Evolutionary conservation across 2,113 vertebrate genomes (phyloP), one percentile per base, ranked within the genome.

Genomic region (Myocastor coypus): DNA sequence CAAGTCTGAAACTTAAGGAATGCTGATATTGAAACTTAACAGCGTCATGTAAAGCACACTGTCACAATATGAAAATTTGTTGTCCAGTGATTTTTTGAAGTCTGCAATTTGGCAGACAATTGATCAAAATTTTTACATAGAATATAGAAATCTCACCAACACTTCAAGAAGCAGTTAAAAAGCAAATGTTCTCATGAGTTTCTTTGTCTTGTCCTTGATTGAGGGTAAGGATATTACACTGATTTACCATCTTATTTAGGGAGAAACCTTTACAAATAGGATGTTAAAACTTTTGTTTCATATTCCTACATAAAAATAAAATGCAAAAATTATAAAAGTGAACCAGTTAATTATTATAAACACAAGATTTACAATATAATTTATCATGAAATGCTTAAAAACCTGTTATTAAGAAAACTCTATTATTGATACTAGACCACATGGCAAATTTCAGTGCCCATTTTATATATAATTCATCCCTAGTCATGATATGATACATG

Each of bases 401-500:
- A 37, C 20, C 0, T 34, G 8, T 92, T 57, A 57, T 57, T 57
- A 19, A 55, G 2, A 55, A 57, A 57, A 57, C 16, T 57, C 0
- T 30, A 14, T 94, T 80, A 73, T n/a, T 93, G 59, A 52, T 84
- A 71, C 20, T n/a, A 5, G 68, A 32, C 22, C 40, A 52, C 16
- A 66, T 75, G 37, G 37, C n/a, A 80, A 77, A 68, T 94, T 68
- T 92, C 42, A 89, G n/a, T 71, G 5, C 28, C 52, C 9, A 66
- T 66, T 95, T 91, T 85, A 88, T 59, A 30, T 57, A n/a, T 16
- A 89, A 61, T 89, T 94, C 6, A 82, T 85, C 85, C 22, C 22
- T 10, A 84, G 34, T 9, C 13, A 55, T 81, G 80, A 52, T 61
- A 66, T 92, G 32, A 83, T 20, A 1, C 30, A 64, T 73, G 26